phyloP scores from a whole-genome alignment of 1,140 invertebrate genomes.

The Platyura marginata region DNA sequence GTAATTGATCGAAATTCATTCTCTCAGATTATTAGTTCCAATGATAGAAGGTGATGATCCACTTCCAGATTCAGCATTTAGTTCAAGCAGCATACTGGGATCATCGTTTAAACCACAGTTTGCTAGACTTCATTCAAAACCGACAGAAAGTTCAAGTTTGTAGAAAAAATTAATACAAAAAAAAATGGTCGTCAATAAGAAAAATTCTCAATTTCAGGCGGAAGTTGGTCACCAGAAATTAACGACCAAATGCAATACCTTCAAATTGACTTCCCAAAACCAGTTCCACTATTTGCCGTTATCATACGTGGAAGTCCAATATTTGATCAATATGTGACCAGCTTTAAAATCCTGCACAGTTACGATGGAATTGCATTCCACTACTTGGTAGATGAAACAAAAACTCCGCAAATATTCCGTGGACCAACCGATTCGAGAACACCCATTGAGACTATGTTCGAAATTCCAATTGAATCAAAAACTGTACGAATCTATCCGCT shows the following conservation, averaged over 20 bases:
- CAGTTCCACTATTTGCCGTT: slow-evolving; percentile 51
- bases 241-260: slow-evolving; percentile 41
- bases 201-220: slow-evolving; percentile 16
- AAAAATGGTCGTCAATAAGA: too few species aligned
- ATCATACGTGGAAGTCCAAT: slow-evolving; percentile 42
- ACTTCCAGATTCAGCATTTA: slow-evolving; percentile 33
- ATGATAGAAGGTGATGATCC: slow-evolving; percentile 31
- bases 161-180: too few species aligned
- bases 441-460: slow-evolving; percentile 41
- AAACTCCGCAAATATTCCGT: slow-evolving; percentile 38
- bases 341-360: slow-evolving; percentile 51
- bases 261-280: slow-evolving; percentile 42
- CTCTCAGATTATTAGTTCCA: too few species aligned
- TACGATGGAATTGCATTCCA: slow-evolving; percentile 37
- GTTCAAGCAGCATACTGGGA: slow-evolving; percentile 33
- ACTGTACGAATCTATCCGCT: slow-evolving; percentile 48
- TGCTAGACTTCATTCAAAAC: slow-evolving; percentile 26
- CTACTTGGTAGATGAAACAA: slow-evolving; percentile 24
- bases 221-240: slow-evolving; percentile 41
- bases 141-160: slow-evolving; percentile 7
- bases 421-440: slow-evolving; percentile 43
- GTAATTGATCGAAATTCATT: too few species aligned
- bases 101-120: slow-evolving; percentile 28
- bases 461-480: slow-evolving; percentile 48
- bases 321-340: slow-evolving; percentile 52